Conservation (phyloP, 1,140 invertebrate genomes). For the Archivesica marissinica region DNA sequence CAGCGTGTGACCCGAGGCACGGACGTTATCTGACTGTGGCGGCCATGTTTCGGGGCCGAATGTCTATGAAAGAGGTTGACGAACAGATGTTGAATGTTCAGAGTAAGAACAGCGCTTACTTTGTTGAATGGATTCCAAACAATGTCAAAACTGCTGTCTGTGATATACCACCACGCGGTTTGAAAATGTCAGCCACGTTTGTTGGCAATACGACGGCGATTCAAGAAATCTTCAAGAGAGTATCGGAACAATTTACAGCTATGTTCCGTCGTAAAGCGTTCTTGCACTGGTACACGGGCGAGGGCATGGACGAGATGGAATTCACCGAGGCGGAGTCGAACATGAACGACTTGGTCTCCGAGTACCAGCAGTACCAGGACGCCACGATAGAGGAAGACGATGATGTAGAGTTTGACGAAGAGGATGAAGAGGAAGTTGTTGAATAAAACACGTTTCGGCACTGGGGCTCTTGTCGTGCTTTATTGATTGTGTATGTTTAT, state of each 20-base stretch:
- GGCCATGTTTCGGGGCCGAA: slow-evolving; percentile 95
- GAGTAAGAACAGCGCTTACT: slow-evolving; percentile 88
- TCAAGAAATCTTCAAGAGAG: slow-evolving; percentile 91
- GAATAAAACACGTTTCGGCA: too few species aligned
- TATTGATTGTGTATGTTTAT: too few species aligned
- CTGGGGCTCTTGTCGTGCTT: too few species aligned
- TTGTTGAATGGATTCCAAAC: slow-evolving; percentile 97
- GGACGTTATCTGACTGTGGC: slow-evolving; percentile 92
- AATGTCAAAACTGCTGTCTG: slow-evolving; percentile 88
- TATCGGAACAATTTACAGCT: slow-evolving; percentile 87
- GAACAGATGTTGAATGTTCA: slow-evolving; percentile 83
- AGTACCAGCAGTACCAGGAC: slow-evolving; percentile 87
- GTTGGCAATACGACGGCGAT: slow-evolving; percentile 88
- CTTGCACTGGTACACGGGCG: slow-evolving; percentile 92
- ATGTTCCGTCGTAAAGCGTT: slow-evolving; percentile 92
- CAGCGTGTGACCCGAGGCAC: slow-evolving; percentile 89
- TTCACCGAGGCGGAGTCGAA: slow-evolving; percentile 91
- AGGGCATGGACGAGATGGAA: slow-evolving; percentile 93
- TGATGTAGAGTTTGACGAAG: slow-evolving; percentile 85
- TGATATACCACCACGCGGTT: slow-evolving; percentile 85
- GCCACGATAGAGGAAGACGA: slow-evolving; percentile 81
- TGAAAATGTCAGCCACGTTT: slow-evolving; percentile 85
- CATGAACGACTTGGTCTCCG: slow-evolving; percentile 94
- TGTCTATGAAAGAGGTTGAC: slow-evolving; percentile 98
- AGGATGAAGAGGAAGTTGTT: slow-evolving; percentile 78